phyloP scores from a whole-genome alignment of 2,113 vertebrate genomes.

The Epinephelus fuscoguttatus region DNA sequence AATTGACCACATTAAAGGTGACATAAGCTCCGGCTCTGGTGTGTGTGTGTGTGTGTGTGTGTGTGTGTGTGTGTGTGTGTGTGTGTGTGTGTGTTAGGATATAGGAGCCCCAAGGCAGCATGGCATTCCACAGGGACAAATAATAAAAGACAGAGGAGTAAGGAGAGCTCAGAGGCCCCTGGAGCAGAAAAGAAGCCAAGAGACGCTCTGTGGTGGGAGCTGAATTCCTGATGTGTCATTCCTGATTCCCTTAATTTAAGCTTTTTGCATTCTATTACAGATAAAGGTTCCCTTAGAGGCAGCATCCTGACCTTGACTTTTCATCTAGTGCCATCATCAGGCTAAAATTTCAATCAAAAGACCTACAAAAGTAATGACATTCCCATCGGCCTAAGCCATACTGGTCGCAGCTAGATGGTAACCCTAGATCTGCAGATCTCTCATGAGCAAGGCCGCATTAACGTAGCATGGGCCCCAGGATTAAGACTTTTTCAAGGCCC shows the following conservation, averaged over 20 bases:
- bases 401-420: too few relatives aligned
- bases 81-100: slow-evolving; percentile 24
- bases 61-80: neutral
- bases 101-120: slow-evolving; percentile 18
- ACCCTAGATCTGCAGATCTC: too few relatives aligned
- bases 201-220: neutral
- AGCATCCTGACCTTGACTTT: neutral
- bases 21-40: neutral
- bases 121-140: slow-evolving; percentile 52
- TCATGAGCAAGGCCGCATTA: too few relatives aligned
- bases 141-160: slow-evolving; percentile 62
- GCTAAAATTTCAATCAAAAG: neutral
- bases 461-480: too few relatives aligned
- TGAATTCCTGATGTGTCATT: neutral
- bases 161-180: slow-evolving; percentile 35
- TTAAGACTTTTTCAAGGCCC: too few relatives aligned
- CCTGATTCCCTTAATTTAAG: too few relatives aligned
- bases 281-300: too few relatives aligned
- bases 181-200: slow-evolving; percentile 23
- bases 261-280: too few relatives aligned
- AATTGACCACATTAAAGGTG: neutral
- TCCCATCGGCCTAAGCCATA: neutral
- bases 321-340: neutral
- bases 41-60: neutral
- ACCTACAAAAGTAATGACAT: neutral